Base-by-base conservation (phyloP, 2,888 invertebrate species). In the Sphaerophoria rueppellii region DNA sequence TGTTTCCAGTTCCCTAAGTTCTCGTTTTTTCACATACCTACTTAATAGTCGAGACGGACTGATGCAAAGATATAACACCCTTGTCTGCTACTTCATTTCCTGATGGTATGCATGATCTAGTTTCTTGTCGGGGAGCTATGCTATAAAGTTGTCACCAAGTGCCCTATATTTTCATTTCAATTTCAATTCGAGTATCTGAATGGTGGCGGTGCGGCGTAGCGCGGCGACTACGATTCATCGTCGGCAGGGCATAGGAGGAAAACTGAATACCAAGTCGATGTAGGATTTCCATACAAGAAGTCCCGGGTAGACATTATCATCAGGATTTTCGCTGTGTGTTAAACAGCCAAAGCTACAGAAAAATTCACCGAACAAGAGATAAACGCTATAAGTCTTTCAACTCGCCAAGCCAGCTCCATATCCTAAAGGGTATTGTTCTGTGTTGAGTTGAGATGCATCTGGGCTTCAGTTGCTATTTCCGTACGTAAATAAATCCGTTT, bases 121-220 rank as follows among this genome's bases (percentile, higher is more conserved):
- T 55, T 34, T 34, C 61, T 67, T 7, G 54, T 58, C 71, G 76
- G 63, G 7, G 73, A 73, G 35, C 73, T 7, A 54, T 60, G 40
- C 35, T 54, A 85, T 85, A 81, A 85, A 85, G 85, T 85, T 85
- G 81, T 85, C 85, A 85, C 85, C 85, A 85, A 81, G 76, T 85
- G 85, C 81, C 85, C 85, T 81, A 85, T 75, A 83, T 83, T 83
- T 71, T 67, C 50, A 60, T 75, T 57, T 80, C 74, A 57, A 60
- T 83, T 75, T 60, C 54, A 71, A 71, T 71, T 55, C 71, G 55
- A 69, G 55, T 71, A 71, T 74, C 82, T 79, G 75, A 65, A 48
- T 54, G 72, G 57, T 14, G 58, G 37, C 37, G 14, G 40, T 16
- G 24, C 67, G 52, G 34, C 14, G 11, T 4, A 37, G 37, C n/a